phyloP scores from a whole-genome alignment of 2,888 invertebrate genomes.

The Agriopis marginaria region DNA sequence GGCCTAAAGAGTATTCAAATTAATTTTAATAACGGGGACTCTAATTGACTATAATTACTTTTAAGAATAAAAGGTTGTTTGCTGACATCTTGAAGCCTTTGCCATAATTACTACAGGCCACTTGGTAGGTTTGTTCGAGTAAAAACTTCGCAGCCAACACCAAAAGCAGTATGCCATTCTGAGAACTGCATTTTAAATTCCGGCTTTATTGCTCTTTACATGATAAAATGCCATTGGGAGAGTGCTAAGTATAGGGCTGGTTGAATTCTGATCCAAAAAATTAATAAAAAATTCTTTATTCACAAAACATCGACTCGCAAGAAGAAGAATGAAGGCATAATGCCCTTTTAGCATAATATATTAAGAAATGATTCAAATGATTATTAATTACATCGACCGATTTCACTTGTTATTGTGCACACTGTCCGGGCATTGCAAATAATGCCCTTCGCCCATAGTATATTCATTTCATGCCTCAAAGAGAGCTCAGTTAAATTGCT shows the following conservation, averaged over 20 bases:
- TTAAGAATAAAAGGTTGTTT: slow-evolving; percentile 23
- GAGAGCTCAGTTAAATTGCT: not conserved
- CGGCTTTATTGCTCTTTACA: not conserved
- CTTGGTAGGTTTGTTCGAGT: slow-evolving; percentile 1
- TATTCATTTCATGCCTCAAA: not conserved
- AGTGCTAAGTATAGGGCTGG: too few species aligned
- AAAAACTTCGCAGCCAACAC: slow-evolving; percentile 20
- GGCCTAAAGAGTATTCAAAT: slow-evolving; percentile 9
- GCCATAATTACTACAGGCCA: slow-evolving; percentile 1
- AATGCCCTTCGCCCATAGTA: too few species aligned
- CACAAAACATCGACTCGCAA: too few species aligned
- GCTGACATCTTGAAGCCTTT: slow-evolving; percentile 33
- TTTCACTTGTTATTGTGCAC: too few species aligned
- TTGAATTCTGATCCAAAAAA: not conserved
- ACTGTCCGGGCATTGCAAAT: too few species aligned
- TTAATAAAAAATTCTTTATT: too few species aligned
- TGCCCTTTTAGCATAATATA: too few species aligned
- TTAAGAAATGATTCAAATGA: too few species aligned
- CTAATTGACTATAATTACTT: slow-evolving; percentile 37
- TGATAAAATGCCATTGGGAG: too few species aligned
- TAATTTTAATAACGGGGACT: slow-evolving; percentile 25
- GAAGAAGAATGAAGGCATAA: too few species aligned
- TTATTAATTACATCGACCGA: too few species aligned
- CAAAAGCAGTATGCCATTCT: slow-evolving; percentile 15
- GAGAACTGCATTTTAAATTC: slow-evolving; percentile 8